phyloP scores from a whole-genome alignment of 2,113 vertebrate genomes.

The Chamaea fasciata region DNA sequence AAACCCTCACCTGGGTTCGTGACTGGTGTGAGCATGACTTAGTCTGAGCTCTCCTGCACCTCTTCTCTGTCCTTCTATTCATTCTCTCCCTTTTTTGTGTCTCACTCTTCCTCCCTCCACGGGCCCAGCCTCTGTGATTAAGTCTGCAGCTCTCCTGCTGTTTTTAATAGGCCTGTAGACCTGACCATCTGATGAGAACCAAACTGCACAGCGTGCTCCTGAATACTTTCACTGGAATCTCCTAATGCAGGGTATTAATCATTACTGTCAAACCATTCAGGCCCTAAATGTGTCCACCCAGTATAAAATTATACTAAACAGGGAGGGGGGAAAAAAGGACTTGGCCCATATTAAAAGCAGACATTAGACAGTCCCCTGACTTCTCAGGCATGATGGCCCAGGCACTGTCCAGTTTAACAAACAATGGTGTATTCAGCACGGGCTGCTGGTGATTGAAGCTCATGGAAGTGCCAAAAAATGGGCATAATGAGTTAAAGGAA shows the following conservation, averaged over 20 bases:
- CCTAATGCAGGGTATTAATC: conserved; percentile 86
- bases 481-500: background rate
- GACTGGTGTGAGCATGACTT: background rate
- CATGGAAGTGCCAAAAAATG: background rate
- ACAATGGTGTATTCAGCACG: background rate
- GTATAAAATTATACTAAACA: conserved; percentile 69
- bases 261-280: conserved; percentile 78
- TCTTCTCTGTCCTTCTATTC: background rate
- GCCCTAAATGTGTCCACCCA: conserved; percentile 72
- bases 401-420: background rate
- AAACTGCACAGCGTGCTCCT: conserved; percentile 71
- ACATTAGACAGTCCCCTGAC: background rate
- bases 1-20: rapidly evolving
- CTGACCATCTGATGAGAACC: conserved; percentile 75
- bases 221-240: conserved; percentile 80
- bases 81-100: conserved; percentile 31
- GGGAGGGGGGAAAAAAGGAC: conserved; percentile 14
- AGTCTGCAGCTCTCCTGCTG: conserved; percentile 77
- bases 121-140: conserved; percentile 79
- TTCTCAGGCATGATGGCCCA: background rate
- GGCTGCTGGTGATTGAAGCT: background rate
- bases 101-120: conserved; percentile 63
- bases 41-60: background rate
- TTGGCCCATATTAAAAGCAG: conserved; percentile 58
- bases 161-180: conserved; percentile 76